Conservation (phyloP, 2,113 vertebrate genomes). For the Martes martes region DNA sequence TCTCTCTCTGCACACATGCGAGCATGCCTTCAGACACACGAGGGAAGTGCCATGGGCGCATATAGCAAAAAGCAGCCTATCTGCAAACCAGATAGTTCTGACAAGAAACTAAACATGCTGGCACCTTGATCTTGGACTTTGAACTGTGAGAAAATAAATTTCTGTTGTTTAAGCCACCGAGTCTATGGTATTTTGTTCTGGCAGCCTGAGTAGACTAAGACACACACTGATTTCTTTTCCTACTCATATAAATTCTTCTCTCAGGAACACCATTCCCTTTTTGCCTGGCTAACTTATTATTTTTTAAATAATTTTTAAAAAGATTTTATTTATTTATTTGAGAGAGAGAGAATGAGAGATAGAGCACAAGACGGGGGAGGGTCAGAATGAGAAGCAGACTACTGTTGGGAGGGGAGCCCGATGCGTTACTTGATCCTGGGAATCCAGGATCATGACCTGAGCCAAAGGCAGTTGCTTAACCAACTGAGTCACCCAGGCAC, state of each 20-base stretch:
- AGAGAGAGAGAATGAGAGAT: too few relatives aligned
- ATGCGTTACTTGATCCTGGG: too few relatives aligned
- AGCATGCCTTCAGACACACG: too few relatives aligned
- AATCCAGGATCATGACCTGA: too few relatives aligned
- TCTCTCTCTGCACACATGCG: neutral
- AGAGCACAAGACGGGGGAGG: too few relatives aligned
- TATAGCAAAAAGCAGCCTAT: neutral
- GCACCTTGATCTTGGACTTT: neutral
- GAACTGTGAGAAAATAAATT: neutral
- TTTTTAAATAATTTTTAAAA: too few relatives aligned
- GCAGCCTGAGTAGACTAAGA: neutral
- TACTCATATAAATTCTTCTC: neutral
- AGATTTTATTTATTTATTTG: too few relatives aligned
- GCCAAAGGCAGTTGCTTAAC: too few relatives aligned
- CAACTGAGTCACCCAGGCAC: too few relatives aligned
- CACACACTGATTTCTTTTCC: neutral
- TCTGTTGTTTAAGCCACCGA: neutral
- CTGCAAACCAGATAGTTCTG: neutral
- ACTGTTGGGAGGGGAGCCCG: too few relatives aligned
- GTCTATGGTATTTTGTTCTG: neutral
- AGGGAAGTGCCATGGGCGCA: neutral
- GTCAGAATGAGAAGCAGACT: too few relatives aligned
- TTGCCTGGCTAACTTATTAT: neutral
- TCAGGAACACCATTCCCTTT: neutral
- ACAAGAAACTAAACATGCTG: neutral